Conservation (phyloP, 2,113 vertebrate genomes). For the Corynorhinus townsendii region DNA sequence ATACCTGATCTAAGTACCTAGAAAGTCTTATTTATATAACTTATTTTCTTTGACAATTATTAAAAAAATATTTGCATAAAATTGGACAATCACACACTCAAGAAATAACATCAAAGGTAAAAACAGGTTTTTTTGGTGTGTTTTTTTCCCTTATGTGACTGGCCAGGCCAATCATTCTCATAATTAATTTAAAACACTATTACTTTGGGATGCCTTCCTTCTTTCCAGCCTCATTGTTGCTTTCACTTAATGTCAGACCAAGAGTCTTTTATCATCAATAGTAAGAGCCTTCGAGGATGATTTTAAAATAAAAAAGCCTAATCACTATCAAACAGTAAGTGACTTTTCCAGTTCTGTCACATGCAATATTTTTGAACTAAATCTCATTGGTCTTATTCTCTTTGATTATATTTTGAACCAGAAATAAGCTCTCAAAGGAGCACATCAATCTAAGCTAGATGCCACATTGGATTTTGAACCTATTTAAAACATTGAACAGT, state of each 20-base stretch:
- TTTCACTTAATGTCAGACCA: conserved; percentile 14
- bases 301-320: background rate
- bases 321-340: background rate
- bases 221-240: background rate
- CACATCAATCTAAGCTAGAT: background rate
- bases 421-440: background rate
- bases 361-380: background rate
- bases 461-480: background rate
- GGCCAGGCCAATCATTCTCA: background rate
- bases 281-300: background rate
- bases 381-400: background rate
- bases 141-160: background rate
- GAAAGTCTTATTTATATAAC: background rate
- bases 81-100: background rate
- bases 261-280: background rate
- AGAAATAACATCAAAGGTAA: background rate
- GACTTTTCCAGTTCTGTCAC: background rate
- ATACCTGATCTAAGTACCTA: background rate
- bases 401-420: background rate
- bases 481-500: background rate
- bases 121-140: background rate
- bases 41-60: background rate
- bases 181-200: conserved; percentile 6
- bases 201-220: background rate
- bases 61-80: background rate